A percentile compares a stretch with the other conserved stretches of the same genome.
Evolutionary conservation across 2,113 vertebrate species (phyloP).

Genomic region (Coracopsis vasa): DNA sequence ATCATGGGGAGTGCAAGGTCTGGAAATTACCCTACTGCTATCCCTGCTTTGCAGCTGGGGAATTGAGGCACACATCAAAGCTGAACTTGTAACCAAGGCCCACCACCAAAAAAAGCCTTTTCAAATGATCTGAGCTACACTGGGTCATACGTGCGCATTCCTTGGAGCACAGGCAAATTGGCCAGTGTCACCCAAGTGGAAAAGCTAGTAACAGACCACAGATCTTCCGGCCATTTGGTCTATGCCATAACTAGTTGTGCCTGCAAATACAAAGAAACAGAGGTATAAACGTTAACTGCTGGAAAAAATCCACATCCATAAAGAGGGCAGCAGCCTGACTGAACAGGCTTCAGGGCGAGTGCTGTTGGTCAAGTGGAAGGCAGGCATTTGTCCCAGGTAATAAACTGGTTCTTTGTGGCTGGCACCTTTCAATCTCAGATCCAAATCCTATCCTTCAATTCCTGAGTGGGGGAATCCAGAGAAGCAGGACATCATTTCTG

Average conservation of each 20-base stretch:
- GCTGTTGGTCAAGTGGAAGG: background rate
- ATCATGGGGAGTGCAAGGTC: background rate
- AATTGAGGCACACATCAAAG: background rate
- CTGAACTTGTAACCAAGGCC: background rate
- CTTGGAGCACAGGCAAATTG: background rate
- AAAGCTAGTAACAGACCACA: background rate
- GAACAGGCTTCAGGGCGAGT: background rate
- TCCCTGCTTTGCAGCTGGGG: background rate
- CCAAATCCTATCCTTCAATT: slow-evolving; percentile 38
- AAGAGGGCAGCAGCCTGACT: background rate
- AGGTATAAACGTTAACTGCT: background rate
- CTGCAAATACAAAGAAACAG: background rate
- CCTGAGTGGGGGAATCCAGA: slow-evolving; percentile 36
- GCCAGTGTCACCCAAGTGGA: background rate
- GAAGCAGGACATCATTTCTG: slow-evolving; percentile 21
- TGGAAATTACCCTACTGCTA: background rate
- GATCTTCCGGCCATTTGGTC: background rate
- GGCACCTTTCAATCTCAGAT: slow-evolving; percentile 25
- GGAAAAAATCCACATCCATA: background rate
- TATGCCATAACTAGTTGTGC: background rate
- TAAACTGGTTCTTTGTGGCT: background rate
- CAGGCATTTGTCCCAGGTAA: background rate
- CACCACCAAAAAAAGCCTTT: background rate
- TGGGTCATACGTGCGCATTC: background rate
- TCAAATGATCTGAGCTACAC: background rate